Base-by-base conservation (phyloP, 2,797 vertebrate genomes). In the Harpagifer antarcticus region DNA sequence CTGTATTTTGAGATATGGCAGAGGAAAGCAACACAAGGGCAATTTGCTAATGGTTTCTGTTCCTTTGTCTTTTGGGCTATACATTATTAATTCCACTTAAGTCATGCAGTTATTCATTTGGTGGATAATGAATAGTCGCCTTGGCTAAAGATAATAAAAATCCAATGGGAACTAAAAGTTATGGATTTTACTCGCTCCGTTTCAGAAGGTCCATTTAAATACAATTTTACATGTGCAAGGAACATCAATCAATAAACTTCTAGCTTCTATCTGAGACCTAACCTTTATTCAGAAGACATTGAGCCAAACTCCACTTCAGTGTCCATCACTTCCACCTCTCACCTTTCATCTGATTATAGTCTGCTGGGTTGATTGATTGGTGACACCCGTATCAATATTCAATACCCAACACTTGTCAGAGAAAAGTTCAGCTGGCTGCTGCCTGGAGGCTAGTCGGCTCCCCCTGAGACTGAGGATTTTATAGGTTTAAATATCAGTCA, bases 21-120 rank as follows among this genome's bases (percentile, higher is more conserved):
- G 57, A 16, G 45, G 23, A 72, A 60, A 74, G 47, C 33, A 83
- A 75, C 61, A 84, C 68, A 79, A 61, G 66, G 64, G 2, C 86
- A 65, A 86, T 86, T 87, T 86, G 72, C 62, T 64, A 81, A 83
- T 80, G 65, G 67, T 74, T 86, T 89, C 73, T 64, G 53, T 85
- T 81, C 54, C 31, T 20, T 82, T 47, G 52, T 20, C 81, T 86
- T 70, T 80, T 60, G 73, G 68, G 67, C 72, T 76, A 74, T 78
- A 68, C 76, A 73, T 81, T 78, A 74, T 84, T 81, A 86, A 86
- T 85, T 82, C 59, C 17, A 73, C 67, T 86, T 71, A 56, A 85
- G 65, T 81, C 47, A 55, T 61, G 66, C 53, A 60, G 52, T 78
- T 62, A 81, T 75, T 83, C 54, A 82, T 78, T 77, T n/a, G 54